Evolutionary conservation across 1,140 invertebrate genomes (phyloP), one percentile per base, ranked within the genome.

Genomic region (Schlechtendalia chinensis): DNA sequence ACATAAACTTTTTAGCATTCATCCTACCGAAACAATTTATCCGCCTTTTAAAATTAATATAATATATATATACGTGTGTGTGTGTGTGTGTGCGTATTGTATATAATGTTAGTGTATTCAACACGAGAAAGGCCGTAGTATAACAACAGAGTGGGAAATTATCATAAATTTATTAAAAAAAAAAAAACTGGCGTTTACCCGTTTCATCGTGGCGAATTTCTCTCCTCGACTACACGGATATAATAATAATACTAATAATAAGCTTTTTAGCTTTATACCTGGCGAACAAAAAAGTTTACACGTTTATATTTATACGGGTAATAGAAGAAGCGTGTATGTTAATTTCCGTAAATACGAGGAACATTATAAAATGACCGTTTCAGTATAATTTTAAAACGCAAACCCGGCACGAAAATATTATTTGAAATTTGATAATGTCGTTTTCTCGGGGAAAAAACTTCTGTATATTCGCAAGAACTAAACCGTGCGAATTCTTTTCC

Each of bases 221-320:
- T 54, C 24, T n/a, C 17, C 69, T 29, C 29, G 19, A 3, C 22
- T 29, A 29, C 69, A 0, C 24, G 14, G 59, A 16, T 59, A 59
- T 29, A 29, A 29, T 32, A 63, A 29, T 39, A 72, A 19, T 72
- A 54, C 27, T 50, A 53, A 32, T 69, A 27, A 69, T 29, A 19
- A 72, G n/a, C 58, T 77, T 54, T 54, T 77, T 77, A 77, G 39
- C 54, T 77, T 77, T 59, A 77, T 59, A 77, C 54, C 72, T 77
- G 59, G 32, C 17, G 8, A 58, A 10, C 17, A 59, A 77, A 54
- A 77, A 77, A 77, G 32, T 77, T 24, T 58, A 47, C 72, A 24
- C 54, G 14, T 59, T 45, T 77, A 4, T 56, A 29, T 59, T 24
- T 75, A 24, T 27, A 39, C 5, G 17, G 24, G 14, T 27, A 69